Conservation (phyloP, 2,113 vertebrate genomes). For the Cettia cetti region DNA sequence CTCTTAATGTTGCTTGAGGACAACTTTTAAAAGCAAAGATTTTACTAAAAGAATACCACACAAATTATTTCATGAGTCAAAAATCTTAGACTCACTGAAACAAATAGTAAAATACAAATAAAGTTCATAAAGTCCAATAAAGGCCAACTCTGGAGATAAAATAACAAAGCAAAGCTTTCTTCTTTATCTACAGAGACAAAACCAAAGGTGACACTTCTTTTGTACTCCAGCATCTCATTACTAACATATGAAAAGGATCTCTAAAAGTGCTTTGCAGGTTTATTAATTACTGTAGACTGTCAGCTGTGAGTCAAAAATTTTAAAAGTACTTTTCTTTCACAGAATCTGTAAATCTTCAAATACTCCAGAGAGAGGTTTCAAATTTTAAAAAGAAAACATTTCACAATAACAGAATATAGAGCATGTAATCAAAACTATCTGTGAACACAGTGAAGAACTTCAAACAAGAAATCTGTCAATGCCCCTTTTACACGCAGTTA, state of each 20-base stretch:
- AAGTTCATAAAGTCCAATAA: not conserved
- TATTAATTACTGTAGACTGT: not conserved
- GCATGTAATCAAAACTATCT: not conserved
- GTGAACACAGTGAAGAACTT: not conserved
- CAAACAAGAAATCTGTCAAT: not conserved
- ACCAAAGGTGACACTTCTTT: not conserved
- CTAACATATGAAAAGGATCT: not conserved
- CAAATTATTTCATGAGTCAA: not conserved
- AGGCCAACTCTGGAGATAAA: not conserved
- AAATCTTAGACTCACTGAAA: not conserved
- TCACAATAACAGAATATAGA: not conserved
- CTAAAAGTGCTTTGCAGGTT: not conserved
- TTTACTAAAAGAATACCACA: not conserved
- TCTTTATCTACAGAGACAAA: not conserved
- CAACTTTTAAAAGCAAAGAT: not conserved
- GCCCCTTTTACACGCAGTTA: not conserved
- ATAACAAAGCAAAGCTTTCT: not conserved
- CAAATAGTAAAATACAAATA: not conserved
- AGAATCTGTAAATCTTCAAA: not conserved
- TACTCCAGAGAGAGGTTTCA: not conserved
- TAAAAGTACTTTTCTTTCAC: not conserved
- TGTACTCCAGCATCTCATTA: not conserved
- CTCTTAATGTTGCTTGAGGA: not conserved
- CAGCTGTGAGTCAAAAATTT: not conserved
- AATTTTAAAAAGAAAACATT: not conserved